Evolutionary conservation across 1,140 invertebrate species (phyloP), one percentile per base, ranked within the genome.

Genomic region (Tribolium castaneum): DNA sequence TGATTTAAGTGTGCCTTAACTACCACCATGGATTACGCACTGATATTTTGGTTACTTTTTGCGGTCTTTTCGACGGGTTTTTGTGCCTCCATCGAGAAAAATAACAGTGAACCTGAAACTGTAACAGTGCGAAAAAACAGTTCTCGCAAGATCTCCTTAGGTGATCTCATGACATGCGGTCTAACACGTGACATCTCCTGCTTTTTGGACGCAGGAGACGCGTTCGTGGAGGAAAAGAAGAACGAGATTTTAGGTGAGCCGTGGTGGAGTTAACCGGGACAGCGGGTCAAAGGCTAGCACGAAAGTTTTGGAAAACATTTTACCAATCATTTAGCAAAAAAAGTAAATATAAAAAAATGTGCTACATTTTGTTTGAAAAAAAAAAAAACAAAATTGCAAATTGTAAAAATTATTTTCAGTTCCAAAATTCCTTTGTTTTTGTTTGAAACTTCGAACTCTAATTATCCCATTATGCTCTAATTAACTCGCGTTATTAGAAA

Each of bases 211-310:
- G 76, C 66, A 39, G 81, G 82, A 3, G 78, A 83, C 56, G 76
- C 80, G 16, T 78, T 81, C 59, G 72, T 83, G 45, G 76, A 78
- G 73, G 70, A 59, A 19, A 49, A 75, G 34, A 73, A 77, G 59
- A 78, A 49, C 6, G 71, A 80, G 14, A 59, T 84, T 34, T 71
- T 83, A 75, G 82, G 83, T 84, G 75, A 78, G 82, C 77, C 7
- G 39, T 45, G n/a, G 39, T 45, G 39, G 39, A 45, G 39, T 10
- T 45, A 45, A 45, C 39, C 7, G 39, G 39, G 39, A 45, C 39
- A 45, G 9, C 7, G 7, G 39, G 7, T 45, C 39, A 45, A 45
- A 45, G 34, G 34, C 34, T 39, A 39, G 6, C 34, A 39, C 6
- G 6, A 39, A 3, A 45, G 9, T n/a, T 56, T 54, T 45, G 5